Evolutionary conservation across 2,888 invertebrate genomes (phyloP), one percentile per base, ranked within the genome.

Genomic region (Sialis fuliginosa): DNA sequence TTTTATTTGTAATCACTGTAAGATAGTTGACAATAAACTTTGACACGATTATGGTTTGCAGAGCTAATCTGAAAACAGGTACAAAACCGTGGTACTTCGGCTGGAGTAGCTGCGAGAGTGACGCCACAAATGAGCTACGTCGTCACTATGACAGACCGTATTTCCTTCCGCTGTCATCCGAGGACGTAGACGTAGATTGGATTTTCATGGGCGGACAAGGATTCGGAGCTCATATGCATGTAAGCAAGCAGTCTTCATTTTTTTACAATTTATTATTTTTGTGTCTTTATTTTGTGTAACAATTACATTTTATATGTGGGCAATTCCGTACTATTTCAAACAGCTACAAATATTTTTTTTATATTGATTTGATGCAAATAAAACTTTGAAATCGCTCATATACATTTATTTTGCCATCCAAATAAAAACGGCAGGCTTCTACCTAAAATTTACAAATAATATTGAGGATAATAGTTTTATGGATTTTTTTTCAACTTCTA

Each of bases 201-300:
- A 84, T 96, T 55, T 96, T 96, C 62, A 95, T 96, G 84, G 96
- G 96, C 1, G 90, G 87, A 33, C 82, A 89, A 0, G 95, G 95
- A 1, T 79, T 86, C 58, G 96, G 96, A 0, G 95, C 95, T 0
- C 88, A 92, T 56, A 83, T 96, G 84, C 96, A 96, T 63, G 93
- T 93, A 63, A 75, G 78, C 66, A 22, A 22, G 22, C 22, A 22
- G 37, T 37, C 37, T 6, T 37, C n/a, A 6, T 37, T 37, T 37
- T 37, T n/a, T 6, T 37, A 6, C 37, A 12, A 37, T 37, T 37
- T 37, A 8, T 7, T 7, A 37, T 6, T 10, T 8, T 6, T 10
- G 8, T 37, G 8, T n/a, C n/a, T 37, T 6, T 6, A 37, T 1
- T 10, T 37, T 35, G 10, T 35, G 6, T 34, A 34, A 35, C 9